These are phyloP conservation scores for Ceyx cyanopectus DNA, from an alignment of 2,113 vertebrate species.

Conservation along the genomic window DNA sequence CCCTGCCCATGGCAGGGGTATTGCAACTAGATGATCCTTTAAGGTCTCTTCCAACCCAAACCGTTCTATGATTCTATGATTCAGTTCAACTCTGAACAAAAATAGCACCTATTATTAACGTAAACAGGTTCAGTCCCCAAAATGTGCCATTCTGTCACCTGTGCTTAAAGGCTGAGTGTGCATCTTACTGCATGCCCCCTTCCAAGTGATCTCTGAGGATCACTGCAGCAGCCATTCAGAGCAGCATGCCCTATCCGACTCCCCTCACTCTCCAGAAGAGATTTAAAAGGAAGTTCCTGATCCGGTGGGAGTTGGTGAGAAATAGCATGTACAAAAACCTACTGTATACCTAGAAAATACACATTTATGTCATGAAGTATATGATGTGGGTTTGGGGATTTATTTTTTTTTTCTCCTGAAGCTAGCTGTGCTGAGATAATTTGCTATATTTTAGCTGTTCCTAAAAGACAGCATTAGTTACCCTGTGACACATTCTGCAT, in stretches of 20 bases:
- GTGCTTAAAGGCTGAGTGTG: too few species aligned
- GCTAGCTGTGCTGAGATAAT: not conserved
- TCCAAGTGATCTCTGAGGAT: not conserved
- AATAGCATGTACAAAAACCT: not conserved
- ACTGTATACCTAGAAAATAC: accelerated
- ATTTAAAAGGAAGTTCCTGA: not conserved
- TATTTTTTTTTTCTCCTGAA: not conserved
- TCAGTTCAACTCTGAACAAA: not conserved
- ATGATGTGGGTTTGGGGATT: not conserved
- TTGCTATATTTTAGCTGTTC: not conserved
- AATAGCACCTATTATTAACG: not conserved
- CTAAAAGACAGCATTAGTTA: not conserved
- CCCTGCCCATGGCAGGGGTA: too few species aligned
- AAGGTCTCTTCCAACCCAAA: too few species aligned
- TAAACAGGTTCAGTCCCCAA: not conserved
- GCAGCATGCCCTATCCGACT: not conserved
- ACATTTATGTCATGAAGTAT: not conserved
- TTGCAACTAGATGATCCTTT: too few species aligned
- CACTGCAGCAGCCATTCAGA: accelerated
- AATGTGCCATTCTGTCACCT: not conserved
- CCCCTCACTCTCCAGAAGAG: not conserved
- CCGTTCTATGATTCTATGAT: not conserved
- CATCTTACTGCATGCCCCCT: not conserved
- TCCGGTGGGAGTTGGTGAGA: not conserved
- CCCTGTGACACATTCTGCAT: not conserved